A percentile compares a stretch with the other conserved stretches of the same genome.
Evolutionary conservation across 2,113 vertebrate genomes (phyloP).

Genomic region (Gnathonemus longibarbis): DNA sequence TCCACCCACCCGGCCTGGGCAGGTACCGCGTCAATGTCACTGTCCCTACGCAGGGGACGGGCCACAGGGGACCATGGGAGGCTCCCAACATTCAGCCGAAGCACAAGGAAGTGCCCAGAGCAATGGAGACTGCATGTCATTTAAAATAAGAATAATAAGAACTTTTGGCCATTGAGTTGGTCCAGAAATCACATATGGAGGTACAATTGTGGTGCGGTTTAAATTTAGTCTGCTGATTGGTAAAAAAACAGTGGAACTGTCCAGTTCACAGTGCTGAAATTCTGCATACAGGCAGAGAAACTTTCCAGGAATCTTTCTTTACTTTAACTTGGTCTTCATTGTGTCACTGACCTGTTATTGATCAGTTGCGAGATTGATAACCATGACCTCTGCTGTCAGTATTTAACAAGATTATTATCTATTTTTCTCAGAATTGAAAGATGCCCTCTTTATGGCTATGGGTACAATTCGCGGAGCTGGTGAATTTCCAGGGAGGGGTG

Average conservation of each 20-base stretch:
- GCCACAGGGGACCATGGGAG: not conserved
- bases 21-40: not conserved
- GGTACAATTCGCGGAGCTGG: not conserved
- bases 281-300: not conserved
- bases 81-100: not conserved
- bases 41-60: not conserved
- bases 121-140: not conserved
- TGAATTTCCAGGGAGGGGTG: not conserved
- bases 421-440: not conserved
- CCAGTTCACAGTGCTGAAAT: not conserved
- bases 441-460: not conserved
- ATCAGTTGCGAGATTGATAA: not conserved
- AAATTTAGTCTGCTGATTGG: constrained; percentile 1
- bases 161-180: not conserved
- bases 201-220: too few species aligned
- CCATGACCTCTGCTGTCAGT: not conserved
- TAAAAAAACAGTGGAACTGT: not conserved
- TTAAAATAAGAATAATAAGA: not conserved
- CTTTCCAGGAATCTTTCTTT: not conserved
- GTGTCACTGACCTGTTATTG: not conserved
- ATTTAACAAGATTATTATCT: not conserved
- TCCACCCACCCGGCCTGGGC: not conserved
- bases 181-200: constrained; percentile 4
- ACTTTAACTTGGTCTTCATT: not conserved
- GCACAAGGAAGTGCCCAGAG: not conserved